Conservation (phyloP, 1,140 invertebrate genomes). For the Tetragonula clypearis region DNA sequence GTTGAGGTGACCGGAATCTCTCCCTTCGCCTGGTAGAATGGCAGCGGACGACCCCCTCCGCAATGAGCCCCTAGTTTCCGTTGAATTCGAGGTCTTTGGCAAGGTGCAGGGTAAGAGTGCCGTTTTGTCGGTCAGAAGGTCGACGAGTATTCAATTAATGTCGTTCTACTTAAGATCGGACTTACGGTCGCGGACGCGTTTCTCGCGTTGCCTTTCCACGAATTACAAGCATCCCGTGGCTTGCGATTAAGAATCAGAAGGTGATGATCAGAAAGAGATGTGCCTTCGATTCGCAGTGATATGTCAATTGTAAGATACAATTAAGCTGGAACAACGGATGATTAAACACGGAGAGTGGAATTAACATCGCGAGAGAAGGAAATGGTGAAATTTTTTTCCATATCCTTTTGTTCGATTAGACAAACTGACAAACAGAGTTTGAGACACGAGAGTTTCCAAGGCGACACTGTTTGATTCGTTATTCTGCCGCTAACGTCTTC, state of each 20-base stretch:
- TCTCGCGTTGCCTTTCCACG: background rate
- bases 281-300: background rate
- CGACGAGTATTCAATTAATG: background rate
- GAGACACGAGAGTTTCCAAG: background rate
- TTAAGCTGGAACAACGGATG: too few relatives aligned
- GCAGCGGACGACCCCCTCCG: constrained; percentile 83
- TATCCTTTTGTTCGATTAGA: background rate
- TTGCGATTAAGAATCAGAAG: background rate
- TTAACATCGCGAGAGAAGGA: background rate
- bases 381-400: background rate
- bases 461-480: background rate
- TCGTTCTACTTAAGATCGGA: background rate
- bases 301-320: background rate
- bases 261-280: constrained; percentile 8
- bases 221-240: background rate
- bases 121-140: background rate
- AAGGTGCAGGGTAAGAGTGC: constrained; percentile 91
- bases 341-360: background rate
- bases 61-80: constrained; percentile 85
- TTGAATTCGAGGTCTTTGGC: constrained; percentile 94
- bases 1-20: constrained; percentile 2
- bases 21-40: constrained; percentile 76
- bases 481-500: background rate
- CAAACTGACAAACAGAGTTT: background rate
- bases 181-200: background rate